A percentile compares a stretch with the other conserved stretches of the same genome.
phyloP scores from a whole-genome alignment of 2,888 invertebrate genomes.

The Mycalesis mineus region DNA sequence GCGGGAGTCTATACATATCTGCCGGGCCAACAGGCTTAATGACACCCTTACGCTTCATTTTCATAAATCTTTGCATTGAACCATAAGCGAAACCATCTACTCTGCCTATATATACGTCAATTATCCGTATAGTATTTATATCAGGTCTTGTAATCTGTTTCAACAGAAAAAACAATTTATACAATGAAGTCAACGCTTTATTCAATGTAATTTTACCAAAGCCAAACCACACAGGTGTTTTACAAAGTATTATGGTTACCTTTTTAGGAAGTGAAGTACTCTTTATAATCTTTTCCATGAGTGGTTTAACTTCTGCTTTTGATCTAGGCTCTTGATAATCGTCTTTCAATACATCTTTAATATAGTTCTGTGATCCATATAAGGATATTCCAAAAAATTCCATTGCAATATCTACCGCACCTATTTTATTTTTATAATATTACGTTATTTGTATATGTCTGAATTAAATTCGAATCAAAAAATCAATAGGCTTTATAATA shows the following conservation, averaged over 20 bases:
- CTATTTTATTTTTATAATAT: too few species aligned
- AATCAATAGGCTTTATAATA: too few species aligned
- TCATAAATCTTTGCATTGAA: slow-evolving; percentile 62
- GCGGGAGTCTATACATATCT: slow-evolving; percentile 71
- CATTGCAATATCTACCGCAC: slow-evolving; percentile 49
- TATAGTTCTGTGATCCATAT: slow-evolving; percentile 70
- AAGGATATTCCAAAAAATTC: slow-evolving; percentile 75
- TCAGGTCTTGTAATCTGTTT: slow-evolving; percentile 48
- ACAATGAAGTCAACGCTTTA: too few species aligned
- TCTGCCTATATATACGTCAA: slow-evolving; percentile 71
- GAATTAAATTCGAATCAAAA: too few species aligned
- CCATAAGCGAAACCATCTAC: slow-evolving; percentile 78
- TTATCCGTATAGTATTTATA: slow-evolving; percentile 53
- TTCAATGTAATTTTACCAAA: too few species aligned
- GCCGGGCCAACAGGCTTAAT: slow-evolving; percentile 74
- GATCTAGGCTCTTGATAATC: slow-evolving; percentile 67
- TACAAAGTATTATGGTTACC: slow-evolving; percentile 29
- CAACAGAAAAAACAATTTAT: not conserved
- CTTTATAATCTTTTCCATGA: slow-evolving; percentile 52
- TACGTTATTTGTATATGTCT: too few species aligned
- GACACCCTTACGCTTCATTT: slow-evolving; percentile 73
- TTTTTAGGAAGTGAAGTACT: slow-evolving; percentile 49
- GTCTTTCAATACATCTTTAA: slow-evolving; percentile 62
- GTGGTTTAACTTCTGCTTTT: slow-evolving; percentile 51
- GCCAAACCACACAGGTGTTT: not conserved